Evolutionary conservation across 2,888 invertebrate species (phyloP), one percentile per base, ranked within the genome.

Genomic region (Thecophora atra): DNA sequence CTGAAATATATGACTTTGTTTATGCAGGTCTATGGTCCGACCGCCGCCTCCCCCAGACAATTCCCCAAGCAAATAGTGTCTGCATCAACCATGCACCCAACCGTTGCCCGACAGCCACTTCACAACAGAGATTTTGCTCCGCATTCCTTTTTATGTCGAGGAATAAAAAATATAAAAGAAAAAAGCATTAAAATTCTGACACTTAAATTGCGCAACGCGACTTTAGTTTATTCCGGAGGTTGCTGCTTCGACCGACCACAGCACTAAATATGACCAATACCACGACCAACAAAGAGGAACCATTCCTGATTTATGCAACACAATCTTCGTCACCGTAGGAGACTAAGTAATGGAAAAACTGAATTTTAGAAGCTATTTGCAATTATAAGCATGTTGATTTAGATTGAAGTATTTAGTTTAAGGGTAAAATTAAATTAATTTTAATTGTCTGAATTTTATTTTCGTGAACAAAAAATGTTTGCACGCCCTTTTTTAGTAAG

Each of bases 1-100:
- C 30, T 30, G 47, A 19, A 21, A 47, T 64, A 47, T 64, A 64
- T 64, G 64, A 64, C 64, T 44, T 47, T 47, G 21, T 64, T 64
- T 24, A 47, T 44, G 64, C 47, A 8, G 47, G 15, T 15, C 47
- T 1, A 47, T 6, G 37, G 7, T 37, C 11, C 47, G 15, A 5
- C 47, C 47, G 1, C n/a, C 17, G 3, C 6, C 58, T 7, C 6
- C 58, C 15, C 6, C 3, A 1, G n/a, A n/a, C n/a, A n/a, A n/a
- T n/a, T n/a, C 5, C 58, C 13, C 5, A 13, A 6, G n/a, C 11
- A 3, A 11, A 11, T 47, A 3, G 17, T n/a, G 4, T 3, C 47
- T 11, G n/a, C 5, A 30, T 30, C 30, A 30, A 8, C 28, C 15
- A 58, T n/a, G 15, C 5, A n/a, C 60, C 26, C 3, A 56, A 58